These are phyloP conservation scores for Micromesistius poutassou DNA, from an alignment of 2,797 vertebrate genomes.

Conservation along the genomic window DNA sequence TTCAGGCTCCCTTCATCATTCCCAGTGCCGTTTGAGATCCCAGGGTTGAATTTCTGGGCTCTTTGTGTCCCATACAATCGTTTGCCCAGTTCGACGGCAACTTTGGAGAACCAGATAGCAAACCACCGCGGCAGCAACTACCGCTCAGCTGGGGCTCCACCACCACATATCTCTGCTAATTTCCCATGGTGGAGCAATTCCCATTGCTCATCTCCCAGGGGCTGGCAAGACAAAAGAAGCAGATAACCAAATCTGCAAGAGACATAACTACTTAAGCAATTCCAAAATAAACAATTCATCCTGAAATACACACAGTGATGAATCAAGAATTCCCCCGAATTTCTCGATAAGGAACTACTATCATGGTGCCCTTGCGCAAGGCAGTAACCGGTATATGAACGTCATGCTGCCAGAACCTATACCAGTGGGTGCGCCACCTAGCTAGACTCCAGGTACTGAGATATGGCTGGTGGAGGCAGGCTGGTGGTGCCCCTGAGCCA, in stretches of 20 bases:
- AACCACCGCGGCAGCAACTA: conserved; percentile 4
- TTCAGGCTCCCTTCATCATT: not conserved
- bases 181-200: not conserved
- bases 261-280: not conserved
- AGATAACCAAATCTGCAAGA: not conserved
- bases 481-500: not conserved
- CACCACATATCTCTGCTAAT: not conserved
- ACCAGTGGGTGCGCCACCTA: not conserved
- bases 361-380: not conserved
- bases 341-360: not conserved
- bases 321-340: not conserved
- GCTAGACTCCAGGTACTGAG: not conserved
- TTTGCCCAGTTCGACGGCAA: not conserved
- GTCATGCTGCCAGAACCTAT: not conserved
- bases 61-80: conserved; percentile 17
- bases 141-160: not conserved
- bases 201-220: not conserved
- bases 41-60: conserved; percentile 21
- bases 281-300: not conserved
- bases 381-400: not conserved
- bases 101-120: conserved; percentile 11
- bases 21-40: conserved; percentile 15
- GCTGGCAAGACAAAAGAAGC: not conserved
- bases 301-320: not conserved
- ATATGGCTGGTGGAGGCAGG: no score